A percentile compares a stretch with the other conserved stretches of the same genome.
Conservation (phyloP, 2,888 invertebrate species). For the Hyposoter didymator region DNA sequence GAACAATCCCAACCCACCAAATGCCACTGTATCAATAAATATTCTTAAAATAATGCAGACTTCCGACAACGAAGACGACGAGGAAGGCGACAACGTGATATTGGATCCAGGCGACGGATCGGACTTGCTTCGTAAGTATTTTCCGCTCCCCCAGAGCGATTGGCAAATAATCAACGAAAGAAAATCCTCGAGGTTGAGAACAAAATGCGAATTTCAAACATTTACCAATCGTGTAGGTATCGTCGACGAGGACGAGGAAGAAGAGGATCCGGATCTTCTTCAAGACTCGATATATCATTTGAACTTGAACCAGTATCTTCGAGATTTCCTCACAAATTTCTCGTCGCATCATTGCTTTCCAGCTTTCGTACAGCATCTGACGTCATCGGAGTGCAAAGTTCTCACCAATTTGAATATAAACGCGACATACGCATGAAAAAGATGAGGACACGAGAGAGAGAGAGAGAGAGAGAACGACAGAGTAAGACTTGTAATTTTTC, state of each 20-base stretch:
- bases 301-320: slow-evolving; percentile 87
- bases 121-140: slow-evolving; percentile 74
- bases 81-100: slow-evolving; percentile 75
- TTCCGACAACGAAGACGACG: slow-evolving; percentile 82
- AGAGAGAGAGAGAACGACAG: slow-evolving; percentile 26
- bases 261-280: slow-evolving; percentile 86
- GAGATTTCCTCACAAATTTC: slow-evolving; percentile 88
- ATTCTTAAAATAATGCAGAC: slow-evolving; percentile 27
- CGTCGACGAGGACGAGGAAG: slow-evolving; percentile 77
- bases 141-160: neutral
- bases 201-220: neutral
- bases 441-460: slow-evolving; percentile 17
- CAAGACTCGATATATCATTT: slow-evolving; percentile 88
- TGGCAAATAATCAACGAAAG: neutral
- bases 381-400: slow-evolving; percentile 85
- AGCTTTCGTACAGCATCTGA: slow-evolving; percentile 87
- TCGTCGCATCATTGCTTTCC: slow-evolving; percentile 87
- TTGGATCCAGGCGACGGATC: slow-evolving; percentile 78
- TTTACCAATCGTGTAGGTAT: slow-evolving; percentile 52
- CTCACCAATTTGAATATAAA: slow-evolving; percentile 81
- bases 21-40: neutral
- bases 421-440: slow-evolving; percentile 71
- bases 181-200: neutral
- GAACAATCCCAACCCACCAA: neutral
- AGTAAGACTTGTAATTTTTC: slow-evolving; percentile 70